phyloP scores from a whole-genome alignment of 23 tunicate species.

The Ascidia mentula region DNA sequence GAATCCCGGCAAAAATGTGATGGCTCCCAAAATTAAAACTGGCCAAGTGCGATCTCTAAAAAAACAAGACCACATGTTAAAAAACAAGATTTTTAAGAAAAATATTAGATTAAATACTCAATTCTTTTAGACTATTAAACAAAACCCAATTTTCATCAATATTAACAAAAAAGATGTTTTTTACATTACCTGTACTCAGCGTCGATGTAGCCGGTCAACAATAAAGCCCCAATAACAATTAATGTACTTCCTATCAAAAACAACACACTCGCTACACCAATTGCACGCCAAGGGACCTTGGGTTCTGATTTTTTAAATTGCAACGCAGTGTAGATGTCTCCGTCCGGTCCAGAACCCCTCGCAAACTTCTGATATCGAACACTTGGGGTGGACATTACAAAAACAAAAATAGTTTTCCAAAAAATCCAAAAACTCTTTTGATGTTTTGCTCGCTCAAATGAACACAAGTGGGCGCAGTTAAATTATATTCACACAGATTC shows the following conservation, averaged over 20 bases:
- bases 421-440: too few relatives aligned
- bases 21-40: conserved; percentile 68
- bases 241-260: conserved; percentile 53
- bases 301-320: conserved; percentile 72
- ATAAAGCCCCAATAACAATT: conserved; percentile 69
- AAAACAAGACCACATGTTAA: neutral
- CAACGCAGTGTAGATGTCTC: conserved; percentile 65
- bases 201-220: conserved; percentile 77
- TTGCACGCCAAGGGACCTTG: conserved; percentile 79
- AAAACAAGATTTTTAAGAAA: neutral
- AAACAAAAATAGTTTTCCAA: neutral
- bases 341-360: conserved; percentile 46
- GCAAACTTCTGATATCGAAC: conserved; percentile 63
- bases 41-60: conserved; percentile 94
- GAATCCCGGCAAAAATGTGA: conserved; percentile 88
- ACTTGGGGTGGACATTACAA: conserved; percentile 30
- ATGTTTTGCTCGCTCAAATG: too few relatives aligned
- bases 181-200: conserved; percentile 51
- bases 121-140: too few relatives aligned
- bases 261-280: conserved; percentile 46
- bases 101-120: neutral
- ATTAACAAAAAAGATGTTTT: neutral
- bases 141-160: neutral
- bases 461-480: too few relatives aligned
- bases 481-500: too few relatives aligned